Base-by-base conservation (phyloP, 2,797 vertebrate species). In the Thripadectes ignobilis region DNA sequence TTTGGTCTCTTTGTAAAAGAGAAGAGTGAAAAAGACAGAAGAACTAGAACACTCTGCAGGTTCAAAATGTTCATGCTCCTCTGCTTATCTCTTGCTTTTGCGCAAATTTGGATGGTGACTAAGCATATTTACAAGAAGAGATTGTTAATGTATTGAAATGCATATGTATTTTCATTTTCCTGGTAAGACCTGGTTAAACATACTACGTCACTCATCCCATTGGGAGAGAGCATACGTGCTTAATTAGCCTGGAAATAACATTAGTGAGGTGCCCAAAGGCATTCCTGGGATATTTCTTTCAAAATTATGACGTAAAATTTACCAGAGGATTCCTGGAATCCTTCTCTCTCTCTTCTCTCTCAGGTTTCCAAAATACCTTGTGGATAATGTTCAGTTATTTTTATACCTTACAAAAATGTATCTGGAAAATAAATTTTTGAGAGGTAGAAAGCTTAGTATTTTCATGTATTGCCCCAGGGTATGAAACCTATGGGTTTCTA, bases 111-210 rank as follows among this genome's bases (percentile, higher is more conserved):
- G 41, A 58, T 82, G 68, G 48, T 94, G 90, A 76, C 77, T 85
- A 91, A 94, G 29, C 22, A 36, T 41, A 29, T 62, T 94, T 46
- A 63, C 86, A 92, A 80, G 88, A 92, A 91, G 67, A 82, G 51
- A 62, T 41, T 73, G 84, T 36, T 43, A 86, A 86, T 27, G 16
- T 55, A 82, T 21, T 92, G 71, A 87, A 86, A 73, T 30, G 24
- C 62, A 34, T 34, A 67, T 3, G 9, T 26, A 57, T 80, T 92
- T 93, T 92, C 12, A 39, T 89, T 82, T 94, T 92, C 72, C 78
- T 94, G 90, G 88, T 62, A 91, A 93, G 74, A 67, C 48, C 20
- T 94, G 43, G 9, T 79, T 81, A 79, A 93, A 80, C 29, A 71
- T 69, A 48, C 27, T 24, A 14, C 58, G 49, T 95, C 88, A 90